Conservation (phyloP, 2,113 vertebrate genomes). For the Istiophorus platypterus region DNA sequence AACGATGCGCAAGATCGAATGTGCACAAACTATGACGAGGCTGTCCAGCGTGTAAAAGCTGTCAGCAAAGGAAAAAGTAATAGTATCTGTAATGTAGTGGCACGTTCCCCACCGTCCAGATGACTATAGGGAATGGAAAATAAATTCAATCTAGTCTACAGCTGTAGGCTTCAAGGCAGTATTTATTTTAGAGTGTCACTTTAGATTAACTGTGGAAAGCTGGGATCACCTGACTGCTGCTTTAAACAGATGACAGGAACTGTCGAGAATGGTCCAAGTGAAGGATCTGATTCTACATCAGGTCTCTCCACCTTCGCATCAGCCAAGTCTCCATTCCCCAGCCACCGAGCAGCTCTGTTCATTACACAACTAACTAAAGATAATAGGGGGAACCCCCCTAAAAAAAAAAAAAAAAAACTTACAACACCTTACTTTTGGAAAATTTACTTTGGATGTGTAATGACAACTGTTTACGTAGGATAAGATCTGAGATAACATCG, state of each 20-base stretch:
- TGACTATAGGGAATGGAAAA: slow-evolving; percentile 10
- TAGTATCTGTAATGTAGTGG: neutral
- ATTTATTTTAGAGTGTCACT: neutral
- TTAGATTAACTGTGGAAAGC: neutral
- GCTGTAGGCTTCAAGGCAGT: neutral
- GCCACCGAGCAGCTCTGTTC: neutral
- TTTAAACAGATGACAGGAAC: neutral
- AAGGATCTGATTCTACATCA: neutral
- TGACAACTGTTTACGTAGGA: neutral
- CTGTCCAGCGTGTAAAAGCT: neutral
- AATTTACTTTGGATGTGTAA: neutral
- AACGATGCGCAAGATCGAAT: neutral
- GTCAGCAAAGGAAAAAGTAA: neutral
- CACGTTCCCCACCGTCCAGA: neutral
- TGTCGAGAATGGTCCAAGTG: neutral
- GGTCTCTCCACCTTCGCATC: neutral
- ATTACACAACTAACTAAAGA: neutral
- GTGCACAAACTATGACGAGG: slow-evolving; percentile 1
- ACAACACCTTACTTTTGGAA: neutral
- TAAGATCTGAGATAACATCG: neutral
- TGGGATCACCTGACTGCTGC: slow-evolving; percentile 8
- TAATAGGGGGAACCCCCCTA: too few relatives aligned
- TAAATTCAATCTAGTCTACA: neutral
- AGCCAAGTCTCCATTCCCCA: neutral
- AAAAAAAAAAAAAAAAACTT: neutral